These are phyloP conservation scores for Hartigia nigra DNA, from an alignment of 2,888 invertebrate species.

Conservation along the genomic window DNA sequence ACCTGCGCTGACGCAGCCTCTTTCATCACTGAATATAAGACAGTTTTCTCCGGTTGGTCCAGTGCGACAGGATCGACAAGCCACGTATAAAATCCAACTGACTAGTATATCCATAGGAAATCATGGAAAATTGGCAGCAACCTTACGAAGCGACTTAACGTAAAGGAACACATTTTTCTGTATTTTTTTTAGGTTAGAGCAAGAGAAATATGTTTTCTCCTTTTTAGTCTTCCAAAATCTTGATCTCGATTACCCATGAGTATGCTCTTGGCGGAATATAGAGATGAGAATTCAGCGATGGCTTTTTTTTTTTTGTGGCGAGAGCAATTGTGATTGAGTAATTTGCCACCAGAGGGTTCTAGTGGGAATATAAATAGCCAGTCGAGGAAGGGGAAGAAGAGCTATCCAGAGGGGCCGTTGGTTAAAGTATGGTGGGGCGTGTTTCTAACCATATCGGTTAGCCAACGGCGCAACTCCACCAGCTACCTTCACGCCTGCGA, in stretches of 20 bases:
- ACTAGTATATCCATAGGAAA: background rate
- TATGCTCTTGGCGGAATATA: background rate
- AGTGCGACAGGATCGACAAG: background rate
- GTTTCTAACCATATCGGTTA: background rate
- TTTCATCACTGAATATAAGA: background rate
- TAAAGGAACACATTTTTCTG: background rate
- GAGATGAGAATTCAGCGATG: background rate
- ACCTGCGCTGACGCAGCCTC: constrained; percentile 1
- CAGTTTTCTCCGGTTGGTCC: background rate
- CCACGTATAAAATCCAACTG: background rate
- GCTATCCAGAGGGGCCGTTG: background rate
- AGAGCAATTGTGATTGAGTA: background rate
- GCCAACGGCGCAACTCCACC: constrained; percentile 49
- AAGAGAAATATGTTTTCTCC: background rate
- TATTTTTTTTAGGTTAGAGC: background rate
- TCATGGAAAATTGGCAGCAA: background rate
- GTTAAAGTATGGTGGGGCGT: background rate
- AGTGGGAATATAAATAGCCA: background rate
- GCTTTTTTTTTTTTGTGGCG: background rate
- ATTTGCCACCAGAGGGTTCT: background rate
- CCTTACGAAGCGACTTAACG: background rate
- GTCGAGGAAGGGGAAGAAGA: background rate
- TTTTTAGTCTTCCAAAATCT: background rate
- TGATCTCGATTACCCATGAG: background rate
- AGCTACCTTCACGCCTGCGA: constrained; percentile 48